Evolutionary conservation across 2,888 invertebrate species (phyloP).

Genomic region (Dicycla oo): DNA sequence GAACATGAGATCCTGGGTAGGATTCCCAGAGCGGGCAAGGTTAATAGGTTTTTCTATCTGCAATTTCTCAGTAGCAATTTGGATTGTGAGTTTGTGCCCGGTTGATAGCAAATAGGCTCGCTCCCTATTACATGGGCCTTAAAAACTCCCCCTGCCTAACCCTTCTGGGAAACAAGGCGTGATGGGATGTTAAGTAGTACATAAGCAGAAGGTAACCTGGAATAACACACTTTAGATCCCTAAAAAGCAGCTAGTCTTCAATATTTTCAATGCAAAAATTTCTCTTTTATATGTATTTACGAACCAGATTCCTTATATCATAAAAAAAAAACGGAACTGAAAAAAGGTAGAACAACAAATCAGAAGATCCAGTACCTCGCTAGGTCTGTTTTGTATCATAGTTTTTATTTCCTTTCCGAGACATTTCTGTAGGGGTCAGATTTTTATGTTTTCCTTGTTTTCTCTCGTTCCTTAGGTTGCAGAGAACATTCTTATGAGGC

Average conservation of each 20-base stretch:
- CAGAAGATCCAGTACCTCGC: conserved; percentile 49
- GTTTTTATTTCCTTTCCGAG: conserved; percentile 58
- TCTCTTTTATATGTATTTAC: background rate
- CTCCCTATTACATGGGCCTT: no score
- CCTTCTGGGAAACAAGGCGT: no score
- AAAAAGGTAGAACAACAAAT: conserved; percentile 48
- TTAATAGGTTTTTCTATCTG: no score
- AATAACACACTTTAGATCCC: background rate
- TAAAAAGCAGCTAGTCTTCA: background rate
- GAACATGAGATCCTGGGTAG: no score
- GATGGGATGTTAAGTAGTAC: background rate
- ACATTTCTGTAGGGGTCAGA: conserved; percentile 62
- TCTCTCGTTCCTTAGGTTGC: conserved; percentile 45
- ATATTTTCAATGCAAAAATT: conserved; percentile 1
- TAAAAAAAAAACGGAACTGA: conserved; percentile 26
- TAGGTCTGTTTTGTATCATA: conserved; percentile 61
- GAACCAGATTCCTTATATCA: background rate
- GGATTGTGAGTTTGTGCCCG: no score
- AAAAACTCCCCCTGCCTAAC: no score
- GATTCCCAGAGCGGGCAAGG: no score
- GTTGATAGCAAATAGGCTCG: no score
- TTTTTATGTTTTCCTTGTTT: conserved; percentile 63
- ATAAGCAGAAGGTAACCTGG: background rate
- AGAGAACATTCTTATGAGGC: conserved; percentile 61
- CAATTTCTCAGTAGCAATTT: no score